Conservation (phyloP, 2,888 invertebrate species). For the Dolomedes plantarius region DNA sequence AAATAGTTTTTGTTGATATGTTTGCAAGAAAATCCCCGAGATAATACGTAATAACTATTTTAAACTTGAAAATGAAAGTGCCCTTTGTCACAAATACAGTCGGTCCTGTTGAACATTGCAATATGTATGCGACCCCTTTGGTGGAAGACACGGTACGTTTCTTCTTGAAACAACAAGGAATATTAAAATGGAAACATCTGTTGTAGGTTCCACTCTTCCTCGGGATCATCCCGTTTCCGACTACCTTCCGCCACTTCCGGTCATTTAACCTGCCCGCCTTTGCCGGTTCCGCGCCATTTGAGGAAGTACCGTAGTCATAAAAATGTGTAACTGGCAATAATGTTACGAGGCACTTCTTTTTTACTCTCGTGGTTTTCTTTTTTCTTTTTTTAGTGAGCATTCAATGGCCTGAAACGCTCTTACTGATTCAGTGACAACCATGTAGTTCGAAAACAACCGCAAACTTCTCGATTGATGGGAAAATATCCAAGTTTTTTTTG, state of each 20-base stretch:
- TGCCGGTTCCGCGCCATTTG: not conserved
- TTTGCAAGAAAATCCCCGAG: too few relatives aligned
- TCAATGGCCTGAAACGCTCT: constrained; percentile 4
- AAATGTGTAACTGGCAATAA: not conserved
- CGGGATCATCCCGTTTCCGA: constrained; percentile 11
- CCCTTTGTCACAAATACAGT: too few relatives aligned
- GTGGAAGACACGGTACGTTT: not conserved
- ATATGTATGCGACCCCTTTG: constrained; percentile 14
- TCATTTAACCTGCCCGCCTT: constrained; percentile 18
- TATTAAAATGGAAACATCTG: constrained; percentile 70
- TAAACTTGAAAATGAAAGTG: too few relatives aligned
- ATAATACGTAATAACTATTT: too few relatives aligned
- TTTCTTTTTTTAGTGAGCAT: not conserved
- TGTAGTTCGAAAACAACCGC: not conserved
- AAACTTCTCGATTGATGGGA: not conserved
- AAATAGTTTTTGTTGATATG: too few relatives aligned
- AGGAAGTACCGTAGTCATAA: constrained; percentile 1
- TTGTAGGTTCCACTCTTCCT: constrained; percentile 23
- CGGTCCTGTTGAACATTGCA: too few relatives aligned
- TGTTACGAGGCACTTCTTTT: not conserved
- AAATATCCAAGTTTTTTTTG: not conserved
- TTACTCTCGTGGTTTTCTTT: too few relatives aligned
- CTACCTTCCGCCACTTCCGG: constrained; percentile 25
- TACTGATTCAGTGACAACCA: not conserved
- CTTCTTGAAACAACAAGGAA: constrained; percentile 33